phyloP scores from a whole-genome alignment of 1,140 invertebrate genomes.

The fruit fly (Drosophila melanogaster) region DNA sequence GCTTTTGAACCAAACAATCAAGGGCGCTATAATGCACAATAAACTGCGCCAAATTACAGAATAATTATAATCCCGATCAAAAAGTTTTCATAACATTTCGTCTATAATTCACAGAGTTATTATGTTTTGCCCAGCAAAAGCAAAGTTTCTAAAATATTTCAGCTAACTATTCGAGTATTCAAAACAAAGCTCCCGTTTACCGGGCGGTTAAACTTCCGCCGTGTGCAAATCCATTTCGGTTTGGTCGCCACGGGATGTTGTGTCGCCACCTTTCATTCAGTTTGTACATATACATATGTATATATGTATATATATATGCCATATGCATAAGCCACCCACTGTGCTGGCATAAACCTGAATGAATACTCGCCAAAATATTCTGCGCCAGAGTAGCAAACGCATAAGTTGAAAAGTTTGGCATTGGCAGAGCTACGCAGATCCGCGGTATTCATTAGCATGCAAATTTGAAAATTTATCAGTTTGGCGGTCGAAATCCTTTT shows the following conservation, averaged over 20 bases:
- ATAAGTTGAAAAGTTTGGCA: conserved; percentile 33
- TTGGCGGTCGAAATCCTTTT: conserved; percentile 38
- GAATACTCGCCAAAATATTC: conserved; percentile 28
- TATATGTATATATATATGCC: background rate
- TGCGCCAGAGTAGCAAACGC: conserved; percentile 2
- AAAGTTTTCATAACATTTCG: background rate
- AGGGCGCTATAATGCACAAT: background rate
- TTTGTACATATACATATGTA: background rate
- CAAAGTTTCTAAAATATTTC: background rate
- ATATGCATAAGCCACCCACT: conserved; percentile 17
- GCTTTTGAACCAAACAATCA: too few species aligned
- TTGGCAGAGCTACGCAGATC: conserved; percentile 11
- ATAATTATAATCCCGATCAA: background rate
- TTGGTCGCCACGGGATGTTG: conserved; percentile 1
- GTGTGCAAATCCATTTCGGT: conserved; percentile 10
- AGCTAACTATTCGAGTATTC: background rate
- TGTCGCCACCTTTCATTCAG: conserved; percentile 3
- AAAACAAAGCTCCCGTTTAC: conserved; percentile 8
- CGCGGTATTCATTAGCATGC: conserved; percentile 67
- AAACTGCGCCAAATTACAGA: background rate
- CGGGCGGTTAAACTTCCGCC: background rate
- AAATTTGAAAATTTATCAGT: conserved; percentile 74
- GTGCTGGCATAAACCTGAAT: conserved; percentile 11
- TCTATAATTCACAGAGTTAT: background rate
- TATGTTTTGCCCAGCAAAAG: background rate